Base-by-base conservation (phyloP, 1,140 invertebrate species). In the Drosophila eugracilis region DNA sequence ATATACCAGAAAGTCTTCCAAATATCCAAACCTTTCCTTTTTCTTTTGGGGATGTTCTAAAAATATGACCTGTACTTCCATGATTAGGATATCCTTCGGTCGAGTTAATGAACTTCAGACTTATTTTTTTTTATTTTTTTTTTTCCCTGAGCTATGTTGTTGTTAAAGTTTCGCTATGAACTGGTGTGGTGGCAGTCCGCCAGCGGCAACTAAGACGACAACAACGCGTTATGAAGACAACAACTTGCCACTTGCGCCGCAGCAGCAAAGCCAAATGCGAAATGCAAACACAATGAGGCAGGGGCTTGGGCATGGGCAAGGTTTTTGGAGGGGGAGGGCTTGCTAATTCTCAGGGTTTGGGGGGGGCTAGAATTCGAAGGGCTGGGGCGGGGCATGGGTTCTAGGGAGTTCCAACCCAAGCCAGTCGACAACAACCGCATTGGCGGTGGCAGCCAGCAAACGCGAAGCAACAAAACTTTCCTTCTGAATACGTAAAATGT, bases 401-500 rank as follows among this genome's bases (percentile, higher is more conserved):
- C 10, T 12, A 5, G 42, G 34, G 39, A 55, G 42, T 9, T 65
- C 19, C 62, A 48, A 12, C 30, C 30, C 30, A 12, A 32, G 54
- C 37, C 66, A 62, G 50, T 54, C 58, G 57, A 67, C 55, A 59
- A 55, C 30, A 59, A 59, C 55, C 55, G 55, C 55, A 59, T 59
- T 44, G 57, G 53, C 63, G 37, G 54, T 34, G 49, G 58, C 57
- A 50, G 45, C 48, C 60, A 73, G 72, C 60, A 80, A 54, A 21
- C 34, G 30, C 37, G 34, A 41, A 44, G 52, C 71, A 78, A 36
- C 72, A 71, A 85, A 86, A 79, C 78, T 86, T 86, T 75, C 47
- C 67, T 58, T 62, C 83, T 88, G 83, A 86, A 86, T 86, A 86
- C 83, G 81, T 81, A 86, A 86, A 88, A 86, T 88, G 77, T 80